Conservation (phyloP, 37 sponge, comb jelly and placozoan species). For the Petrosia ficiformis region DNA sequence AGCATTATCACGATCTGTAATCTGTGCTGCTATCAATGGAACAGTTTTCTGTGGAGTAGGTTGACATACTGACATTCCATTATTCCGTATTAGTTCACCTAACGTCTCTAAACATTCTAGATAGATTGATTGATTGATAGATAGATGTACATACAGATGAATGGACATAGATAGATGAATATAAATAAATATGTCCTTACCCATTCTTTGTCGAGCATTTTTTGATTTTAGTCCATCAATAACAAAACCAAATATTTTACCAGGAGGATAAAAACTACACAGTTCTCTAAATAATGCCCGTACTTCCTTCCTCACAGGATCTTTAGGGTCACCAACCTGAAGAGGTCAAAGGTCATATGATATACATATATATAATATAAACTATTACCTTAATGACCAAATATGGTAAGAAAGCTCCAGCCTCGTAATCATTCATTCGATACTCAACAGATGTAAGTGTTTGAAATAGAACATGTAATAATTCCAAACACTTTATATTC, state of each 20-base stretch:
- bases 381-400: slow-evolving; percentile 73
- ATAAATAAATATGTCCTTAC: no score
- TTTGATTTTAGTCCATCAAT: slow-evolving; percentile 88
- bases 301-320: slow-evolving; percentile 84
- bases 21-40: slow-evolving; percentile 65
- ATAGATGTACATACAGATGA: no score
- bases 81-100: slow-evolving; percentile 79
- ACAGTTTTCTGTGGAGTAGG: slow-evolving; percentile 82
- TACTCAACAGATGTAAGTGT: slow-evolving; percentile 44
- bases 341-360: neutral
- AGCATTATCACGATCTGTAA: slow-evolving; percentile 82
- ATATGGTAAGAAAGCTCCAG: slow-evolving; percentile 76
- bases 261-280: slow-evolving; percentile 81
- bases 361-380: no score
- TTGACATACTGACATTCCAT: slow-evolving; percentile 84
- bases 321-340: slow-evolving; percentile 89
- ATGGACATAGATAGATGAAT: no score
- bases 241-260: slow-evolving; percentile 67
- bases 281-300: slow-evolving; percentile 69
- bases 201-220: slow-evolving; percentile 79
- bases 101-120: slow-evolving; percentile 86
- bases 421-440: slow-evolving; percentile 82
- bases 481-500: slow-evolving; percentile 83
- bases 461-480: slow-evolving; percentile 56
- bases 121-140: neutral